These are phyloP conservation scores for Pseudomyrmex concolor DNA, from an alignment of 1,140 invertebrate species.

Conservation along the genomic window DNA sequence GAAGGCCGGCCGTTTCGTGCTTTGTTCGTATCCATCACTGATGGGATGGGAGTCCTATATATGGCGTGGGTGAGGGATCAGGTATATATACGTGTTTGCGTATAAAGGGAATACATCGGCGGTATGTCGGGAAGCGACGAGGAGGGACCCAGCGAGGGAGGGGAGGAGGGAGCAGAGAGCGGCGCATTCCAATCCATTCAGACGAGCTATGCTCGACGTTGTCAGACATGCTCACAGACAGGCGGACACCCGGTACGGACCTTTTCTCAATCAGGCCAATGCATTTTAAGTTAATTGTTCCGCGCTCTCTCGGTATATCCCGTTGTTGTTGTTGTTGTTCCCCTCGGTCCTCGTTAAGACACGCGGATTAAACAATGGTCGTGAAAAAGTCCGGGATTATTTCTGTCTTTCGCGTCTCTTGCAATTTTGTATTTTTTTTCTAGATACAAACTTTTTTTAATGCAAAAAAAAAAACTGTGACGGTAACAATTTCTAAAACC, in stretches of 20 bases:
- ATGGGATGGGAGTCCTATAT: slow-evolving; percentile 57
- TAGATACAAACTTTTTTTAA: no score
- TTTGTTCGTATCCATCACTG: slow-evolving; percentile 68
- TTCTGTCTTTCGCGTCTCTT: background rate
- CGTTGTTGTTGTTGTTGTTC: slow-evolving; percentile 69
- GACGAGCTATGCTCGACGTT: slow-evolving; percentile 80
- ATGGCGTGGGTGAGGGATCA: slow-evolving; percentile 69
- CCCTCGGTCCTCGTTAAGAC: slow-evolving; percentile 40
- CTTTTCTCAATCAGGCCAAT: slow-evolving; percentile 75
- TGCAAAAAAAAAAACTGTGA: no score
- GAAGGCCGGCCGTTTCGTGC: background rate
- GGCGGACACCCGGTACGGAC: slow-evolving; percentile 72
- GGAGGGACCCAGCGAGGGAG: slow-evolving; percentile 39
- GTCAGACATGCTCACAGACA: slow-evolving; percentile 82
- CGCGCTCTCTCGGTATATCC: slow-evolving; percentile 69
- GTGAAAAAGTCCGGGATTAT: background rate
- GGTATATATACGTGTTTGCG: slow-evolving; percentile 72
- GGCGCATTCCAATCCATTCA: slow-evolving; percentile 82
- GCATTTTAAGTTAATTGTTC: slow-evolving; percentile 78
- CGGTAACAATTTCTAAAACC: slow-evolving; percentile 2
- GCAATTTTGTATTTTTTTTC: background rate
- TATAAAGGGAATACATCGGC: slow-evolving; percentile 76
- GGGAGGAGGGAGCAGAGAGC: slow-evolving; percentile 65
- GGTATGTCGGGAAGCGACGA: slow-evolving; percentile 63
- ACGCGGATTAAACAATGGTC: slow-evolving; percentile 7